A percentile compares a stretch with the other conserved stretches of the same genome.
Conservation (phyloP, 2,113 vertebrate genomes). For the Propithecus coquereli region DNA sequence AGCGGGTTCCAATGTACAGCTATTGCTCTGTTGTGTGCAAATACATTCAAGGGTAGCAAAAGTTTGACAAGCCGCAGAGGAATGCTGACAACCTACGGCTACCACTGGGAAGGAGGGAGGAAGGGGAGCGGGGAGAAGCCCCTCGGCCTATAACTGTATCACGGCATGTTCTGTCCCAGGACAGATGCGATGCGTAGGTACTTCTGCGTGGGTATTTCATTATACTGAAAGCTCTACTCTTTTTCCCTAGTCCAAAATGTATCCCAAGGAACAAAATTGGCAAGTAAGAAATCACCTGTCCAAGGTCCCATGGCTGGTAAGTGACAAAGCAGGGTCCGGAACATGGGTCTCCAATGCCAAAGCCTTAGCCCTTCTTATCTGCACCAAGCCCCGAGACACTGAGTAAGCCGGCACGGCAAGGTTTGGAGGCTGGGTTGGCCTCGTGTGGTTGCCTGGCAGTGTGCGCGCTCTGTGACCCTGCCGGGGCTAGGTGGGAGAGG, state of each 20-base stretch:
- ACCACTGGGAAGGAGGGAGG: background rate
- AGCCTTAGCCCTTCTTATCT: background rate
- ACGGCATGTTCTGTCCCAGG: accelerated
- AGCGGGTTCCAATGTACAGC: background rate
- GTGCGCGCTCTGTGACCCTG: background rate
- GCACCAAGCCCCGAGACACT: background rate
- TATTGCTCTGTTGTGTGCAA: accelerated
- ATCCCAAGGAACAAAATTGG: background rate
- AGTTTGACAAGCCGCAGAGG: background rate
- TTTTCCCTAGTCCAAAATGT: background rate
- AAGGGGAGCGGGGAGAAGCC: background rate
- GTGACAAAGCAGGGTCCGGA: background rate
- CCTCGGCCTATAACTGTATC: background rate
- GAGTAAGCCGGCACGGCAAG: background rate
- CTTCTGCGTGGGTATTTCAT: too few species aligned
- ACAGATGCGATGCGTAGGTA: accelerated
- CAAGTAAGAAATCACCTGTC: background rate
- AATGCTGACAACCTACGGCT: background rate
- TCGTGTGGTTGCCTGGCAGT: background rate
- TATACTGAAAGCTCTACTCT: background rate
- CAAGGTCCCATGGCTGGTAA: background rate
- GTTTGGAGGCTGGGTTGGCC: background rate
- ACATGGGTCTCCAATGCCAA: background rate
- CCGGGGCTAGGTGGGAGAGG: background rate
- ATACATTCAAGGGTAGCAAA: background rate